These are phyloP conservation scores for Volucella bombylans DNA, from an alignment of 2,888 invertebrate genomes.

Conservation along the genomic window DNA sequence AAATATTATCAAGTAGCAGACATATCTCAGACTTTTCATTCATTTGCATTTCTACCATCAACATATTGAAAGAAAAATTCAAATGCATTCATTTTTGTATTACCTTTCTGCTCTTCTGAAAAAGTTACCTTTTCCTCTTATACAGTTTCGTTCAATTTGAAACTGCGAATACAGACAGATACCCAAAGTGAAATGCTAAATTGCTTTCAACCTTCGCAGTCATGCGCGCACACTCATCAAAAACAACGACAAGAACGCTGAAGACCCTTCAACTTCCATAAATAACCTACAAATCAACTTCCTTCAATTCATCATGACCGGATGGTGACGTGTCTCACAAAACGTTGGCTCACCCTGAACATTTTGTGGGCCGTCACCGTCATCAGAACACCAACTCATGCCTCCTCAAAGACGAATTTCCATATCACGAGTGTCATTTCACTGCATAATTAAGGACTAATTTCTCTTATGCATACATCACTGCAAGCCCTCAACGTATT, in stretches of 20 bases:
- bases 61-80: no score
- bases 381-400: constrained; percentile 18
- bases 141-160: no score
- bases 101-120: no score
- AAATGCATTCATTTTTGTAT: no score
- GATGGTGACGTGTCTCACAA: constrained; percentile 9
- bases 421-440: constrained; percentile 56
- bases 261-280: not conserved
- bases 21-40: no score
- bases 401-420: constrained; percentile 47
- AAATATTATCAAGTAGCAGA: no score
- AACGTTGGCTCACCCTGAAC: constrained; percentile 7
- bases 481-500: constrained; percentile 34
- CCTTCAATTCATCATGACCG: constrained; percentile 18
- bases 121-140: no score
- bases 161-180: no score
- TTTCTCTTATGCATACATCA: constrained; percentile 38
- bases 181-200: no score
- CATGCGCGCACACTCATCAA: no score
- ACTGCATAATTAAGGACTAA: constrained; percentile 60
- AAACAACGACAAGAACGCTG: not conserved
- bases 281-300: constrained; percentile 27
- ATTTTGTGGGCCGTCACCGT: constrained; percentile 43
- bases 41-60: no score
- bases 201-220: no score